phyloP scores from a whole-genome alignment of 2,888 invertebrate genomes.

The Drosophila villosipedis region DNA sequence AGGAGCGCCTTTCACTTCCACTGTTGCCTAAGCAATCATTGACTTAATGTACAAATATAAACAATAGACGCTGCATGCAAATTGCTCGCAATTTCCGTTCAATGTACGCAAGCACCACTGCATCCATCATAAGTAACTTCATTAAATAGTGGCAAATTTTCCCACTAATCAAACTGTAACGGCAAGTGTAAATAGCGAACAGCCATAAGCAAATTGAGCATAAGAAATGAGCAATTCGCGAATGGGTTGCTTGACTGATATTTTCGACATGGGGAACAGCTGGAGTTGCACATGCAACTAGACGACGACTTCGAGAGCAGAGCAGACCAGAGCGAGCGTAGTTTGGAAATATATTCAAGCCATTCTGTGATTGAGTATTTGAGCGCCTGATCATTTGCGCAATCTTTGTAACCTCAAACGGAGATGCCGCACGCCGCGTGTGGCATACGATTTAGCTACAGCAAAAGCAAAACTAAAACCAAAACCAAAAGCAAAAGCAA shows the following conservation, averaged over 20 bases:
- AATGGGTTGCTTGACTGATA: conserved; percentile 44
- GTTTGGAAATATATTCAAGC: conserved; percentile 13
- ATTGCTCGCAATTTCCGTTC: conserved; percentile 77
- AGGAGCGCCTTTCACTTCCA: conserved; percentile 64
- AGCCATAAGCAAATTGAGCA: conserved; percentile 52
- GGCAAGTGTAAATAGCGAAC: conserved; percentile 10
- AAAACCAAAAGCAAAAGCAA: not conserved
- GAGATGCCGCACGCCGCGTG: conserved; percentile 45
- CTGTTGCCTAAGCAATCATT: conserved; percentile 32
- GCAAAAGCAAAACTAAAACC: not conserved
- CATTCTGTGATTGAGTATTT: conserved; percentile 15
- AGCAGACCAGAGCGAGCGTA: conserved; percentile 3
- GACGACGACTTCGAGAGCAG: conserved; percentile 14
- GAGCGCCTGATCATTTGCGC: conserved; percentile 33
- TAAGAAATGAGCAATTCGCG: conserved; percentile 49
- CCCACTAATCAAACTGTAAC: conserved; percentile 72
- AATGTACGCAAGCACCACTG: conserved; percentile 67
- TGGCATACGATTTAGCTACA: conserved; percentile 29
- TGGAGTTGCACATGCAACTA: conserved; percentile 14
- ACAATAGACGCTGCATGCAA: conserved; percentile 64
- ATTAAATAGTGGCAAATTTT: conserved; percentile 77
- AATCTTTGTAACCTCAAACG: conserved; percentile 36
- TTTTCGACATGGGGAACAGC: conserved; percentile 21
- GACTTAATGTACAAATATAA: conserved; percentile 20
- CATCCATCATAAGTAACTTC: conserved; percentile 71